These are phyloP conservation scores for Griposia aprilina DNA, from an alignment of 2,888 invertebrate species.

Conservation along the genomic window DNA sequence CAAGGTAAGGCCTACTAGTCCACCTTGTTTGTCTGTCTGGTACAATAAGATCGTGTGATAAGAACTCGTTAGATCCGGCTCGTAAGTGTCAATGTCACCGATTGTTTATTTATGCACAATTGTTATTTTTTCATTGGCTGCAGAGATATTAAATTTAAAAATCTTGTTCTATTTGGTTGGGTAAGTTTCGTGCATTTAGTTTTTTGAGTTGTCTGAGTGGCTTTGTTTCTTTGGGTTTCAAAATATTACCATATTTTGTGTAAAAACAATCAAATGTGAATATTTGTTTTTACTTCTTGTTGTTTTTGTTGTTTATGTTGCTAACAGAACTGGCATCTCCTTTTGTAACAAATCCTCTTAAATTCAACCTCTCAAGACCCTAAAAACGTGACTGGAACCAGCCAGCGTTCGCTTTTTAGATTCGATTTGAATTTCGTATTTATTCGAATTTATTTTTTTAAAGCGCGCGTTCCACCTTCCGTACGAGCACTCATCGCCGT, in stretches of 20 bases:
- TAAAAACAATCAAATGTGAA: too few species aligned
- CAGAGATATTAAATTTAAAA: slow-evolving; percentile 10
- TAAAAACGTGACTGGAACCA: slow-evolving; percentile 5
- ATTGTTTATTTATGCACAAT: slow-evolving; percentile 65
- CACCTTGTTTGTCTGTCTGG: slow-evolving; percentile 47
- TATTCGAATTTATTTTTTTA: slow-evolving; percentile 27
- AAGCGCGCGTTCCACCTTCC: slow-evolving; percentile 63
- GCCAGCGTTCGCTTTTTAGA: slow-evolving; percentile 17
- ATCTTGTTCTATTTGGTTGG: slow-evolving; percentile 9
- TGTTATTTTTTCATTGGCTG: slow-evolving; percentile 55
- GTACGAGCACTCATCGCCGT: slow-evolving; percentile 51
- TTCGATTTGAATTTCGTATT: slow-evolving; percentile 32
- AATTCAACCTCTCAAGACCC: not conserved
- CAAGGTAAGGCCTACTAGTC: slow-evolving; percentile 63
- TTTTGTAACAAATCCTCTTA: slow-evolving; percentile 4
- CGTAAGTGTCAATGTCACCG: slow-evolving; percentile 84
- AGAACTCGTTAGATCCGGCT: slow-evolving; percentile 84
- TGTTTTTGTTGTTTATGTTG: slow-evolving; percentile 8
- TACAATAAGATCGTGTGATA: slow-evolving; percentile 70
- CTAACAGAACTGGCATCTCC: not conserved
- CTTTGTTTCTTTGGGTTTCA: too few species aligned
- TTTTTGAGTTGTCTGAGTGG: not conserved
- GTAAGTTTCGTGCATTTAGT: not conserved
- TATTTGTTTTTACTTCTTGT: not conserved
- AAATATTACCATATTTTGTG: too few species aligned